Evolutionary conservation across 2,888 invertebrate species (phyloP), one percentile per base, ranked within the genome.

Genomic region (Idaea dimidiata): DNA sequence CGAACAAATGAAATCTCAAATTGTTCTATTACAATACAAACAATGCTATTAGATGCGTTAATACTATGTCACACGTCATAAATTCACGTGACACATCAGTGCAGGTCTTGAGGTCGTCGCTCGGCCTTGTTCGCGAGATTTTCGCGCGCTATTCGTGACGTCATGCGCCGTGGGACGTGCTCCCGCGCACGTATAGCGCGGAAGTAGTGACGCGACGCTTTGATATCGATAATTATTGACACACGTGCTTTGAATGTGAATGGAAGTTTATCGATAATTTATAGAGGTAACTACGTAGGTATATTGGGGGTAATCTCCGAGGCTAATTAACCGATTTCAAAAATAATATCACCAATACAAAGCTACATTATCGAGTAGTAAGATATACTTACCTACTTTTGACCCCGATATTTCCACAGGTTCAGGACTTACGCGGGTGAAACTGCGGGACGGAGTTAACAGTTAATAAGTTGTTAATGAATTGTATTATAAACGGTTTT

Each of bases 101-200:
- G 64, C 71, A 70, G 71, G 71, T 69, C 68, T 73, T 72, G 85
- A 86, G 90, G 88, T 89, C 86, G 79, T 80, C 75, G 88, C 58
- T 85, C 90, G 90, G 84, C 89, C 89, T 91, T 91, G 89, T 84
- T 84, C 81, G 77, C 43, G 74, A 71, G 80, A 85, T 86, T 85
- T 89, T 88, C 86, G 87, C 87, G 80, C 69, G 72, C 43, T 43
- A 1, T 43, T 14, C 43, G 78, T 83, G 82, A 86, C 86, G 86
- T 85, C 81, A 79, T 74, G 24, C 63, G 60, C 59, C 61, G 63
- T 69, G 74, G 18, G 78, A 89, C 89, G 88, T 89, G 90, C 84
- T 75, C 78, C 54, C 59, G 80, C 77, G 84, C 90, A 90, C 89
- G 90, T 89, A 85, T 72, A 67, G 70, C 80, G 67, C 72, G 66